Evolutionary conservation across 2,113 vertebrate genomes (phyloP), one percentile per base, ranked within the genome.

Genomic region (Nipponia nippon): DNA sequence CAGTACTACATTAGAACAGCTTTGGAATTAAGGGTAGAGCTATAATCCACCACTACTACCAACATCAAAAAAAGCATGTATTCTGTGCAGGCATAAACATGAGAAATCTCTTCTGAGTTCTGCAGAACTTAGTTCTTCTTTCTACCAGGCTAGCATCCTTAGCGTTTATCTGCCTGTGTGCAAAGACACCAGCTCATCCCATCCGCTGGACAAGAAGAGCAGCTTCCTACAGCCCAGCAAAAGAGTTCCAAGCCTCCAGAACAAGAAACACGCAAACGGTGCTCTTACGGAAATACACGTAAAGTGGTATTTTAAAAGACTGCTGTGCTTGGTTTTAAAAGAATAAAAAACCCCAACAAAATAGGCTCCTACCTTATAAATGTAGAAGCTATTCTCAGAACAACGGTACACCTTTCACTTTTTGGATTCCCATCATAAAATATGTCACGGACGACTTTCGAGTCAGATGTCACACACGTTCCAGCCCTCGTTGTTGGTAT

Each of bases 401-500:
- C 99, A 52, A 99, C 98, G 0, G 99, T 98, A 94, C 99, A 99
- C 22, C 97, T 98, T 93, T 99, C 99, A 3, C 95, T 89, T 85
- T 98, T 98, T 21, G 99, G 98, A 42, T 99, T 96, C 21, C 99
- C 99, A 7, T 98, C 98, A 59, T 99, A 99, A 97, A 98, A 98
- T 8, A 99, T 5, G 4, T 99, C 99, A 6, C 99, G 98, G 52
- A 99, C 0, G 1, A 99, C 99, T 11, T 21, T 98, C 4, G 98
- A 99, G 97, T 99, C 98, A 0, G 99, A 99, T 0, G 99, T 99
- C 30, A 99, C 98, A 1, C 99, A 98, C 0, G 99, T 98, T 36
- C 98, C 99, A 0, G 99, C 99, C 87, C 99, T 98, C 0, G 99
- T 99, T 47, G 98, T 99, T 44, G 99, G 99, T 19, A 99, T 89